Conservation (phyloP, 2,888 invertebrate genomes). For the Bimastos eiseni region DNA sequence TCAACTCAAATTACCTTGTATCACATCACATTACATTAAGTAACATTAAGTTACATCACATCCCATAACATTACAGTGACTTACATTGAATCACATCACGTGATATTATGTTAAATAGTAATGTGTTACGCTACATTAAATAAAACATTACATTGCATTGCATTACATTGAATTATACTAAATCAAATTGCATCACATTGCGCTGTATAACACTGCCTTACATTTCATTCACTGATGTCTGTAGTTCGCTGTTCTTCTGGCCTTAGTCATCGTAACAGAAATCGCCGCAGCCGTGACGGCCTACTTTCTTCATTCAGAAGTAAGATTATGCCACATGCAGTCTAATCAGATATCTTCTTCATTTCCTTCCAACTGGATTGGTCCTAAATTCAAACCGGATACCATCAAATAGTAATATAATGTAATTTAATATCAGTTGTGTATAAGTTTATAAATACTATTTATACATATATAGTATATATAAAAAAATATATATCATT, state of each 20-base stretch:
- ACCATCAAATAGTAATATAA: no score
- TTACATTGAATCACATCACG: not conserved
- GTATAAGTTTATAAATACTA: no score
- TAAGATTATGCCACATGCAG: not conserved
- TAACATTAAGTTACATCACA: no score
- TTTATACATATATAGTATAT: no score
- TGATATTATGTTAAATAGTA: not conserved
- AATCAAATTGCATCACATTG: not conserved
- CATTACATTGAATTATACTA: not conserved
- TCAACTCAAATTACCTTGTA: not conserved
- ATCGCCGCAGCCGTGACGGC: not conserved
- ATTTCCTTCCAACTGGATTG: no score
- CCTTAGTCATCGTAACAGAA: not conserved
- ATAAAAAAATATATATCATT: no score
- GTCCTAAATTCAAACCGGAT: no score
- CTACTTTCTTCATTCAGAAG: not conserved
- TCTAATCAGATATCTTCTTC: not conserved
- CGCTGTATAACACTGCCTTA: not conserved
- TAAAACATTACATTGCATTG: not conserved
- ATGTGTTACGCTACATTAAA: not conserved
- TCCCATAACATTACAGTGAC: not conserved
- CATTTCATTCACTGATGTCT: not conserved
- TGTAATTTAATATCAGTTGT: no score
- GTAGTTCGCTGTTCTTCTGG: conserved; percentile 16
- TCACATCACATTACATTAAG: not conserved